Base-by-base conservation (phyloP, 2,888 invertebrate genomes). In the Asteroscopus sphinx region DNA sequence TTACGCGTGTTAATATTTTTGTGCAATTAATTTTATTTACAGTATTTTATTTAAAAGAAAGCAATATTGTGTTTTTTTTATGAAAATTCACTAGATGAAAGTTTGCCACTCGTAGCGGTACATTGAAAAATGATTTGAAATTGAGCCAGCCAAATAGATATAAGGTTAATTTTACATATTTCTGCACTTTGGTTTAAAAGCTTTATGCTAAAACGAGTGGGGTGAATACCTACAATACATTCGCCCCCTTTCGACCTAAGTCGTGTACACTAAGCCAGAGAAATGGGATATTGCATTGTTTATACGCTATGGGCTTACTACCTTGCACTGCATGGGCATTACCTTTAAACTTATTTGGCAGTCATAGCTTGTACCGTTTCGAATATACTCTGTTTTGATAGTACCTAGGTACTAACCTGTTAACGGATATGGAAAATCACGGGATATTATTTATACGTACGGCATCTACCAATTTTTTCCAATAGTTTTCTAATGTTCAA, bases 221-320 rank as follows among this genome's bases (percentile, higher is more conserved):
- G 26, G 15, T 39, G 9, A 41, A 45, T 44, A 28, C 12, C 26
- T 32, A 25, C 15, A 3, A 40, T 33, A 32, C 36, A 60, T 60
- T 49, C 28, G 28, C 32, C 46, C n/a, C 45, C 52, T 62, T 32
- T 35, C 32, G 28, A 51, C 25, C 28, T 17, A 37, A 12, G 36
- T 57, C 35, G 37, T 33, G 49, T 47, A 35, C 33, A 39, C 55
- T 64, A 70, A 65, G 65, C 71, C 48, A 15, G 56, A 32, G 37
- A 30, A 54, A 69, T 69, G 35, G 56, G 56, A 53, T 68, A 68
- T 55, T 70, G 56, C 71, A 47, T 64, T 55, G 65, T 55, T 64
- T 65, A 69, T 65, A 33, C 13, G 48, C 12, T 15, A 48, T 42
- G 41, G 48, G 70, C 70, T 69, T 48, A 63, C 39, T 44, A 33